A percentile compares a stretch with the other conserved stretches of the same genome.
Evolutionary conservation across 2,888 invertebrate genomes (phyloP).

Genomic region (Aleiodes leptofemur): DNA sequence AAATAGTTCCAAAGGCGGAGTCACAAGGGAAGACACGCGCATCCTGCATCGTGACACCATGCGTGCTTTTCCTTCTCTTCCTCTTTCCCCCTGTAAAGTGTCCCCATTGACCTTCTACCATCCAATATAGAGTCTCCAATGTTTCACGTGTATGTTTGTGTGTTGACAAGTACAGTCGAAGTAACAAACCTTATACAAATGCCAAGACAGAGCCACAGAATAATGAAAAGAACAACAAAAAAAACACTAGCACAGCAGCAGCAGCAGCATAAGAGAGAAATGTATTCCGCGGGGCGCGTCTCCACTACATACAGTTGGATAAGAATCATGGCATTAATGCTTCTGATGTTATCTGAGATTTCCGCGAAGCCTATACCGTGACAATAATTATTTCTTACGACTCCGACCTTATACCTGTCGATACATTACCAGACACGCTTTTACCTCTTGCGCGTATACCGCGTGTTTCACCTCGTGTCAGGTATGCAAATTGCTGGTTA

Average conservation of each 20-base stretch:
- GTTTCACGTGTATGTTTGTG: slow-evolving; percentile 7
- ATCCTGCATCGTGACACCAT: slow-evolving; percentile 74
- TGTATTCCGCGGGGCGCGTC: slow-evolving; percentile 7
- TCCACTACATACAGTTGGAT: slow-evolving; percentile 31
- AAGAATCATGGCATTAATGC: slow-evolving; percentile 38
- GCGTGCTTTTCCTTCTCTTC: slow-evolving; percentile 58
- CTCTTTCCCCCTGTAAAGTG: slow-evolving; percentile 22
- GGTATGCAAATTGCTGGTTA: slow-evolving; percentile 56
- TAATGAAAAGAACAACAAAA: slow-evolving; percentile 3
- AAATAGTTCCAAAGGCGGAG: slow-evolving; percentile 14
- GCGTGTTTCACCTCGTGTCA: slow-evolving; percentile 44
- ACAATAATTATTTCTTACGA: slow-evolving; percentile 56
- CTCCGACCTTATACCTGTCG: slow-evolving; percentile 49
- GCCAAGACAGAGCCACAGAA: not conserved
- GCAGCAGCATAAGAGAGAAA: not conserved
- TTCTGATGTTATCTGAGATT: slow-evolving; percentile 50
- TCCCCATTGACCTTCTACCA: not conserved
- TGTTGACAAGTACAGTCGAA: not conserved
- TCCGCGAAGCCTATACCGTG: slow-evolving; percentile 50
- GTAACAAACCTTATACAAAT: not conserved
- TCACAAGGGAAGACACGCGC: slow-evolving; percentile 73
- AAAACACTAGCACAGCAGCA: not conserved
- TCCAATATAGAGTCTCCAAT: slow-evolving; percentile 1
- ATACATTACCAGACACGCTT: slow-evolving; percentile 34
- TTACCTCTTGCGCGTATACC: slow-evolving; percentile 29